Base-by-base conservation (phyloP, 2,797 vertebrate genomes). In the Avahi laniger region DNA sequence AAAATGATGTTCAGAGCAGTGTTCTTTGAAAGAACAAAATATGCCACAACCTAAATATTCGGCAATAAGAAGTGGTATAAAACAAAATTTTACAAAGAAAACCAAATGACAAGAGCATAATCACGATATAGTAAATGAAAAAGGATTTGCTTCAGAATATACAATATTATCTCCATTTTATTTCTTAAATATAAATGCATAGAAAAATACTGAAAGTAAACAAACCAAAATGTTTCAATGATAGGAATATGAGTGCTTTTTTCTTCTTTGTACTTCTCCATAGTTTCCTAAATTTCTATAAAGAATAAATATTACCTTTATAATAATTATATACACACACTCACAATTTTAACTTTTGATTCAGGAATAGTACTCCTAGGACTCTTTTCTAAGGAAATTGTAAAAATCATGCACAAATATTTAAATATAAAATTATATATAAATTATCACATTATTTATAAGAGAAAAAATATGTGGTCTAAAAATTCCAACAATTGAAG, bases 1-100 rank as follows among this genome's bases (percentile, higher is more conserved):
- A 94, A 97, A 96, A 96, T 78, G 59, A 89, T 57, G 54, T 75
- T 93, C 50, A n/a, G 54, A 91, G 35, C 24, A 35, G 43, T 41
- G n/a, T 83, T 95, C 41, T 79, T 67, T 78, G 7, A 41, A 86
- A 79, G 84, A 95, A 93, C 38, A 95, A 93, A 96, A 96, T 72
- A 89, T 18, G 46, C 63, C 46, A 82, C 54, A 75, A 65, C 54
- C 84, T 93, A 86, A 76, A 85, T 50, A 75, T 67, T 76, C 33
- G 82, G 72, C 69, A 84, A 35, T 73, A 84, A 91, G 79, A 91
- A 80, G 11, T 20, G 54, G 52, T 50, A 54, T 30, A 35, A 50
- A 54, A 57, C 73, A 89, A 59, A 91, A 76, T 57, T 90, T 92
- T 89, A 70, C 35, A 43, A 92, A 95, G 91, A 91, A 95, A 95